These are phyloP conservation scores for Pyrocoelia pectoralis DNA, from an alignment of 2,888 invertebrate genomes.

Conservation along the genomic window DNA sequence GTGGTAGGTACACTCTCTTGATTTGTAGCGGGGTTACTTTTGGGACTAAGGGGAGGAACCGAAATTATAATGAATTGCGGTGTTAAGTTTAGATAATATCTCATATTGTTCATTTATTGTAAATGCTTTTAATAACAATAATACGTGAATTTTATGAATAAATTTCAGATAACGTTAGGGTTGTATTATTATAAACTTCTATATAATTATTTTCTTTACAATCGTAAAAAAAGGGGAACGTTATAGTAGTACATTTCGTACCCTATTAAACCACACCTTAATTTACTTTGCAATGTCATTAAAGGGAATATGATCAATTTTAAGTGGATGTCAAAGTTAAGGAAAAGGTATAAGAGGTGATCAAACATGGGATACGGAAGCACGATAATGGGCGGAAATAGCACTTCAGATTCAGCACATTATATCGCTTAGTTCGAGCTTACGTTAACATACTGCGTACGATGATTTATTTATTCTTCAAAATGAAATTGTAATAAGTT, in stretches of 20 bases:
- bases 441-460: background rate
- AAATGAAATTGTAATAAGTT: background rate
- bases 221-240: conserved; percentile 1
- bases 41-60: conserved; percentile 46
- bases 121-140: conserved; percentile 22
- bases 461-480: conserved; percentile 9
- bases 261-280: conserved; percentile 25
- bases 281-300: conserved; percentile 33
- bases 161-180: background rate
- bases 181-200: background rate
- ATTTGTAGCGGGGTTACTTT: conserved; percentile 47
- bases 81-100: conserved; percentile 42
- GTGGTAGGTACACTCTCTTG: conserved; percentile 40
- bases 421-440: conserved; percentile 18
- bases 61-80: conserved; percentile 49
- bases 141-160: conserved; percentile 5
- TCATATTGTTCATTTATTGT: conserved; percentile 24
- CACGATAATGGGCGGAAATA: conserved; percentile 43
- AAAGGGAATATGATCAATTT: conserved; percentile 26
- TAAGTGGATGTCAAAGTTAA: conserved; percentile 30
- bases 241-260: background rate
- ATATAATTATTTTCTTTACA: conserved; percentile 3
- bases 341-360: conserved; percentile 33
- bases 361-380: conserved; percentile 40
- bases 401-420: conserved; percentile 34